Evolutionary conservation across 1,140 invertebrate species (phyloP).

Genomic region (Drosophila prosaltans): DNA sequence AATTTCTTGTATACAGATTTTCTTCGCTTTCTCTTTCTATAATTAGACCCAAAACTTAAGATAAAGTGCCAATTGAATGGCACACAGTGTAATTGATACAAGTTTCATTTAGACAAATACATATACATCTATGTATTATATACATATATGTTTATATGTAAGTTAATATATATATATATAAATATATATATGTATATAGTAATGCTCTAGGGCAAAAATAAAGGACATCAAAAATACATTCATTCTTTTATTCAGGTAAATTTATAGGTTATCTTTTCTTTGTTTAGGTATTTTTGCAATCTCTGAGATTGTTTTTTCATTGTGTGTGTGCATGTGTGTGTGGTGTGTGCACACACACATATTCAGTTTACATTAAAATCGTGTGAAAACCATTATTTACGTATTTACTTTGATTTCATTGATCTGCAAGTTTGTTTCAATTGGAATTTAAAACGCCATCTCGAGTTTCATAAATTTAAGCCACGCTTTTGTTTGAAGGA

Average conservation of each 20-base stretch:
- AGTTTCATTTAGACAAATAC: not conserved
- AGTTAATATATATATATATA: not conserved
- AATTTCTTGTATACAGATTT: too few relatives aligned
- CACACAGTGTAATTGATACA: not conserved
- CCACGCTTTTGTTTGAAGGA: slow-evolving; percentile 42
- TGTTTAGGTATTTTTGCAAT: slow-evolving; percentile 39
- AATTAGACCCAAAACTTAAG: too few relatives aligned
- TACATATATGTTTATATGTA: not conserved
- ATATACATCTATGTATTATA: not conserved
- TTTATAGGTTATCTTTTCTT: not conserved
- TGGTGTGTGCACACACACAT: not conserved
- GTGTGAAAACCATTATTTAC: slow-evolving; percentile 6
- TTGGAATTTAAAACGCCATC: not conserved
- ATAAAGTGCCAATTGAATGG: too few relatives aligned
- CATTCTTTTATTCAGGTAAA: slow-evolving; percentile 14
- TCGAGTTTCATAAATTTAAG: not conserved
- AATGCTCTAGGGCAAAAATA: slow-evolving; percentile 28
- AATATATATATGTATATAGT: not conserved
- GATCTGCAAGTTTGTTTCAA: not conserved
- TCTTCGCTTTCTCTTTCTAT: too few relatives aligned
- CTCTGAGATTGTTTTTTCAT: slow-evolving; percentile 60
- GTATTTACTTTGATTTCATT: not conserved
- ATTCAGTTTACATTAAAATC: slow-evolving; percentile 2
- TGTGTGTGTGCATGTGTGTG: not conserved
- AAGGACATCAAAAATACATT: slow-evolving; percentile 51